phyloP scores from a whole-genome alignment of 1,140 invertebrate genomes.

The roundworm (Caenorhabditis elegans) region WBcel235 BX284604.4:8030001-8030500 shows the following conservation, averaged over 20 bases:
- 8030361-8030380: not conserved
- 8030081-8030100: constrained; percentile 1
- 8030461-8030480: too few species aligned
- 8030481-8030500: too few species aligned
- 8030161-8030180: not conserved
- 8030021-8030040: too few species aligned
- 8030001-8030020: constrained; percentile 1
- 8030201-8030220: too few species aligned
- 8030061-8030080: constrained; percentile 17
- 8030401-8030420: not conserved
- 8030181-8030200: not conserved
- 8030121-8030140: not conserved
- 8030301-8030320: constrained; percentile 13
- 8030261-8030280: not conserved
- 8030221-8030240: constrained; percentile 9
- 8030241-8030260: not conserved
- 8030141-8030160: not conserved
- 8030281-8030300: not conserved
- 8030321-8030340: not conserved
- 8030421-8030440: too few species aligned
- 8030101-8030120: constrained; percentile 2
- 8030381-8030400: not conserved
- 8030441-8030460: too few species aligned
- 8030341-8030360: not conserved
- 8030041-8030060: not conserved